These are phyloP conservation scores for Hydropsyche tenuis DNA, from an alignment of 1,140 invertebrate genomes.

Conservation along the genomic window DNA sequence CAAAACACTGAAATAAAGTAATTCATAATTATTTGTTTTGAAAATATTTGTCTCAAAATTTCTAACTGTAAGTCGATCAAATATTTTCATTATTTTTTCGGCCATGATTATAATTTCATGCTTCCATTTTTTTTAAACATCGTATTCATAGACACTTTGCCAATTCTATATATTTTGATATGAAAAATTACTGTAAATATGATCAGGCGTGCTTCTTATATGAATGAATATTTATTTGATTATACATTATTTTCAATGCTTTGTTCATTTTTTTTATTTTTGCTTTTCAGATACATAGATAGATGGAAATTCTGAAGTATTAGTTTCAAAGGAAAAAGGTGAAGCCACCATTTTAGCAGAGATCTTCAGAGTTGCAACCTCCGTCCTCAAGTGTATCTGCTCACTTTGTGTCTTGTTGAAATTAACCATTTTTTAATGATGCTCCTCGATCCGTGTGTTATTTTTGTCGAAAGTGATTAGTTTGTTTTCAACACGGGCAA, in stretches of 20 bases:
- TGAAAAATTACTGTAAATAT: too few relatives aligned
- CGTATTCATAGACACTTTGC: too few relatives aligned
- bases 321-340: background rate
- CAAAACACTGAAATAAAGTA: background rate
- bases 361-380: constrained; percentile 21
- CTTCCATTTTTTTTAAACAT: too few relatives aligned
- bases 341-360: background rate
- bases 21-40: background rate
- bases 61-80: background rate
- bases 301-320: background rate
- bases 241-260: background rate
- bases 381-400: constrained; percentile 32
- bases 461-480: background rate
- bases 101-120: background rate
- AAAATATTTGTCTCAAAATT: background rate
- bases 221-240: too few relatives aligned
- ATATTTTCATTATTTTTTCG: too few relatives aligned
- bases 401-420: constrained; percentile 21
- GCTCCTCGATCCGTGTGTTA: background rate
- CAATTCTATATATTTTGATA: too few relatives aligned
- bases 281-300: constrained; percentile 18
- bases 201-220: too few relatives aligned
- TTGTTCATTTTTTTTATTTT: too few relatives aligned
- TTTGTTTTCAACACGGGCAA: background rate
- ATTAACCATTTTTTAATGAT: background rate